Conservation (phyloP, 2,797 vertebrate genomes). For the Manis pentadactyla region DNA sequence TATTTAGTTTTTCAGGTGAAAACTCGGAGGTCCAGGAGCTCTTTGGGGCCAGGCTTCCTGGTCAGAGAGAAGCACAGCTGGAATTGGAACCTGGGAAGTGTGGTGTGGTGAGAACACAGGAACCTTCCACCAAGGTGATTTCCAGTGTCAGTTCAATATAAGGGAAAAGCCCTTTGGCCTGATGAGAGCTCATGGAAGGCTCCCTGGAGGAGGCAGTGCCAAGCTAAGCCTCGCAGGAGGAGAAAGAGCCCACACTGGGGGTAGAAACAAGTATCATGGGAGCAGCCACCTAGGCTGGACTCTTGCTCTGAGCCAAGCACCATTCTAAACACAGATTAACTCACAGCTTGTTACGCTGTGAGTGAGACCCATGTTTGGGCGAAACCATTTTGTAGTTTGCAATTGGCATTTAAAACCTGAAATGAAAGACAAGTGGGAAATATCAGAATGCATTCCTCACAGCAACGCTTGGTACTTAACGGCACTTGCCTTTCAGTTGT, state of each 20-base stretch:
- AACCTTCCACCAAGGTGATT: background rate
- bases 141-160: too few relatives aligned
- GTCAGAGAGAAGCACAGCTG: background rate
- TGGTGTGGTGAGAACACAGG: background rate
- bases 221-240: background rate
- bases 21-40: background rate
- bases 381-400: background rate
- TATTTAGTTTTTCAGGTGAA: background rate
- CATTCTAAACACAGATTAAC: background rate
- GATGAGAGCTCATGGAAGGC: background rate
- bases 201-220: background rate
- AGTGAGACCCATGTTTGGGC: background rate
- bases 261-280: background rate
- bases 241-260: background rate
- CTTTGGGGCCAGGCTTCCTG: background rate
- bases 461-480: background rate
- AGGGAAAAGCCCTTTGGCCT: background rate
- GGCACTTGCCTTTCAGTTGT: background rate
- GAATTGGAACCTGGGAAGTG: background rate
- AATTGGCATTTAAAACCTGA: background rate
- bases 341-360: background rate
- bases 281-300: background rate
- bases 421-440: background rate
- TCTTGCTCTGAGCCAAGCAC: background rate
- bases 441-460: background rate